phyloP scores from a whole-genome alignment of 1,140 invertebrate species.

The Caenorhabditis remanei region DNA sequence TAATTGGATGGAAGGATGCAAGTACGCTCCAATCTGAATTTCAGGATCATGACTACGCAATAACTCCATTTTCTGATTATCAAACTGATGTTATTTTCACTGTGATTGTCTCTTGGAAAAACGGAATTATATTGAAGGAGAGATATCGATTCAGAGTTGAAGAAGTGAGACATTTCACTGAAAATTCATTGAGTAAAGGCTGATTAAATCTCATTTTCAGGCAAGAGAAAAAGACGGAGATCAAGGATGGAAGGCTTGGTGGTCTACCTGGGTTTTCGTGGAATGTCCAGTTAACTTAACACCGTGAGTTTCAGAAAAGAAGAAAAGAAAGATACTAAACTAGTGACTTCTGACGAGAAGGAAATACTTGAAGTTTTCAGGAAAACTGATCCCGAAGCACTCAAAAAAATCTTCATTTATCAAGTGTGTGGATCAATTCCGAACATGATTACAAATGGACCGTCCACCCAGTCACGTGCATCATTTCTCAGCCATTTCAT shows the following conservation, averaged over 20 bases:
- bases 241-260: constrained; percentile 31
- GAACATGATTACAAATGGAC: background rate
- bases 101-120: background rate
- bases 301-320: constrained; percentile 24
- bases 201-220: background rate
- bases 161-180: background rate
- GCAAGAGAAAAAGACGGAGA: background rate
- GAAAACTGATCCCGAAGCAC: background rate
- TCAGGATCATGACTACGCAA: background rate
- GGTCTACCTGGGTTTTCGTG: constrained; percentile 8
- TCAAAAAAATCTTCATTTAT: background rate
- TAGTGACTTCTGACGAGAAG: background rate
- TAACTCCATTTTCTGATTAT: background rate
- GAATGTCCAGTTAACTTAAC: background rate
- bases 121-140: constrained; percentile 12
- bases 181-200: background rate
- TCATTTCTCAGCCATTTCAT: constrained; percentile 18
- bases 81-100: background rate
- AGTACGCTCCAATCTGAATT: background rate
- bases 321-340: no score
- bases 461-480: background rate
- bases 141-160: constrained; percentile 13
- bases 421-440: constrained; percentile 12
- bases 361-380: background rate
- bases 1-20: background rate